Evolutionary conservation across 2,797 vertebrate genomes (phyloP).

Genomic region (Eulemur albifrons): DNA sequence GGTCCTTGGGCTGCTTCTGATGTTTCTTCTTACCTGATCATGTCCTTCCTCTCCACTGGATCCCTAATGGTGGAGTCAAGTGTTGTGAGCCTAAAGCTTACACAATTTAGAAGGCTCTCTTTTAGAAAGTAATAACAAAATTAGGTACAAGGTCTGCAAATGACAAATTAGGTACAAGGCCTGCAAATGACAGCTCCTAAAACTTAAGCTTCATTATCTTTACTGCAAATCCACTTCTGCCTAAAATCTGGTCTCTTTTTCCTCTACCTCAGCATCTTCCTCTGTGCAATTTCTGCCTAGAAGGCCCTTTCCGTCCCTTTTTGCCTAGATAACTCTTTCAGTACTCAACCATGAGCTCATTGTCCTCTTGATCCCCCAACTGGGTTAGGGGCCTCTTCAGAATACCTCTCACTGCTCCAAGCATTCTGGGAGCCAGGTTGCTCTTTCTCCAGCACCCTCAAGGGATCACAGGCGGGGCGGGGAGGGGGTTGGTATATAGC

Average conservation of each 20-base stretch:
- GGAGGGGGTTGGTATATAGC: too few species aligned
- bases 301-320: not conserved
- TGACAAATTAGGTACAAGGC: not conserved
- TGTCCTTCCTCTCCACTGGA: not conserved
- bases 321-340: not conserved
- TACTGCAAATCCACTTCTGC: not conserved
- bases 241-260: not conserved
- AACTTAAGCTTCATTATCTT: not conserved
- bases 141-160: not conserved
- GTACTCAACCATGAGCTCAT: not conserved
- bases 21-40: not conserved
- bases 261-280: not conserved
- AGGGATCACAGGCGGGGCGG: not conserved
- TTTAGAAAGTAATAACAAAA: not conserved
- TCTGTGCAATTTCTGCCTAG: not conserved
- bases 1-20: too few species aligned
- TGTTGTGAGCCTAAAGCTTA: not conserved
- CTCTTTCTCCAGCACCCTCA: not conserved
- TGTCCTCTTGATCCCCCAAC: not conserved
- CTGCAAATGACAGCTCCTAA: not conserved
- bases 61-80: not conserved
- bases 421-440: accelerated
- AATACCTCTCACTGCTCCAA: not conserved
- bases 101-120: not conserved
- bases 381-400: not conserved